Conservation (phyloP, 2,113 vertebrate species). For the Grallaria varia region DNA sequence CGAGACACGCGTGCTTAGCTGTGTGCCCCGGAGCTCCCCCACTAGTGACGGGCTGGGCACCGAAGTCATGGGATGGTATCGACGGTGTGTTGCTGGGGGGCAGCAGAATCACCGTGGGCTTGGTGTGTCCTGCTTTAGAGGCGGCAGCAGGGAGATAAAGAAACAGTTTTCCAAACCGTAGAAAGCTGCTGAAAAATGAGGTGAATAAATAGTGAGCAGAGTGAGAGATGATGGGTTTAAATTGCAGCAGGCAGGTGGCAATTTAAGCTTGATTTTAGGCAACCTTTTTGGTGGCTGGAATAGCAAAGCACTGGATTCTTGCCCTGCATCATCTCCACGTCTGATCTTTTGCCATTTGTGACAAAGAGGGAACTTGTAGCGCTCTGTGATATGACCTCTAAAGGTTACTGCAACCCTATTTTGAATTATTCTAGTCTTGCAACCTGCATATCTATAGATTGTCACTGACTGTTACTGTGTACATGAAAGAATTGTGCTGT, state of each 20-base stretch:
- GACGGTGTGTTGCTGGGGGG: neutral
- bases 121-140: neutral
- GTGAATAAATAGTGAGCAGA: neutral
- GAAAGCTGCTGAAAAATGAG: neutral
- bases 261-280: neutral
- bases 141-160: neutral
- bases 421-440: neutral
- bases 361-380: neutral
- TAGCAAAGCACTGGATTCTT: neutral
- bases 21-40: neutral
- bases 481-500: neutral
- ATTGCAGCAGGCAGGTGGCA: rapidly evolving
- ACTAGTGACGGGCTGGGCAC: neutral
- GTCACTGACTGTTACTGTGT: neutral
- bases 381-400: neutral
- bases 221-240: neutral
- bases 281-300: neutral
- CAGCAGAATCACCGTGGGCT: neutral
- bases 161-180: neutral
- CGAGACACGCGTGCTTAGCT: rapidly evolving
- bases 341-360: neutral
- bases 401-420: neutral
- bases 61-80: neutral
- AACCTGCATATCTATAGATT: neutral
- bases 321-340: neutral